phyloP scores from a whole-genome alignment of 2,888 invertebrate genomes.

The Dichetophora obliterata region DNA sequence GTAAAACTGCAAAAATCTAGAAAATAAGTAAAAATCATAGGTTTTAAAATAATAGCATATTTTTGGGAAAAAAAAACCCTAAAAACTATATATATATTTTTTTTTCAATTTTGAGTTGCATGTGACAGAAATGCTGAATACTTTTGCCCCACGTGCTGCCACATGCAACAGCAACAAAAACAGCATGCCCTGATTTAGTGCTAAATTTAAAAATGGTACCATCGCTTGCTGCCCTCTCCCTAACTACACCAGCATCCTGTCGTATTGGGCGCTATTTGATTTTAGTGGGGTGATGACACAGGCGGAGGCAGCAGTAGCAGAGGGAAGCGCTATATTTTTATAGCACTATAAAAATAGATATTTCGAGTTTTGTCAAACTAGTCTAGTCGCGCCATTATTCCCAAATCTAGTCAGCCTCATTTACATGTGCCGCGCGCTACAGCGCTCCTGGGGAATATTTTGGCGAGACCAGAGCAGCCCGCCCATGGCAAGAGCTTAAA shows the following conservation, averaged over 20 bases:
- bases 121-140: neutral
- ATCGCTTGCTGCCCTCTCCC: neutral
- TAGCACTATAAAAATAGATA: too few relatives aligned
- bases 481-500: constrained; percentile 17
- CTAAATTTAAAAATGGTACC: constrained; percentile 35
- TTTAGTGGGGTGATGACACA: neutral
- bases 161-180: neutral
- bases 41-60: neutral
- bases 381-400: neutral
- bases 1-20: neutral
- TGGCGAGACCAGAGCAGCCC: neutral
- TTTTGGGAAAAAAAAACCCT: neutral
- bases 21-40: neutral
- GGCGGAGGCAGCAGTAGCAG: neutral
- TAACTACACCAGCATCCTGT: neutral
- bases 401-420: constrained; percentile 25
- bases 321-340: too few relatives aligned
- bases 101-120: neutral
- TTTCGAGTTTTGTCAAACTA: too few relatives aligned
- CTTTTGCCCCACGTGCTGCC: constrained; percentile 3
- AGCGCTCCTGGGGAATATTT: constrained; percentile 31
- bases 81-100: too few relatives aligned
- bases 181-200: constrained; percentile 37
- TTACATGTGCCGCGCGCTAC: neutral
- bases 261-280: neutral